Evolutionary conservation across 2,113 vertebrate species (phyloP), one percentile per base, ranked within the genome.

Genomic region (Oceanites oceanicus): DNA sequence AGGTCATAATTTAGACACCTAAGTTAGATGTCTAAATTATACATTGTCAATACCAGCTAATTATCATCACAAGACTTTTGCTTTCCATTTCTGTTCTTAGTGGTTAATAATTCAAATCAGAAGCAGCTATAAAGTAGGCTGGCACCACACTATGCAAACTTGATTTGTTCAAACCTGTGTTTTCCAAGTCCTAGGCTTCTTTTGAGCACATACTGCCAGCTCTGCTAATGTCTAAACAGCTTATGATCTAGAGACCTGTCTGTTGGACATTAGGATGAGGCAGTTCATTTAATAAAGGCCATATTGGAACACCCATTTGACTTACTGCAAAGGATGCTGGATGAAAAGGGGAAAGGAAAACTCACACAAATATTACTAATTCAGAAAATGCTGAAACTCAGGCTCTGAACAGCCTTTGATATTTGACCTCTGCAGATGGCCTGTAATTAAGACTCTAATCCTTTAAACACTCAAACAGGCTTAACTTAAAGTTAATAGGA

Each of bases 361-460:
- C 47, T 62, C 45, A 88, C 50, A 65, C n/a, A 55, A 86, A 67
- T 90, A 92, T 82, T 95, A 79, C 77, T 95, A 83, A 82, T 82
- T 86, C 80, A 90, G 86, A 94, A 94, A 95, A 94, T 73, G 59
- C 89, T 89, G 85, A 91, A 94, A 79, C 62, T 89, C 36, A 11
- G 29, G n/a, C 50, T 92, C 49, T 62, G 47, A 89, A 76, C 26
- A 94, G 91, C 67, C 73, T 89, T 91, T 96, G 94, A 95, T 95
- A 94, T 89, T 85, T 95, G 91, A 94, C 92, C 80, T 91, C 86
- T 86, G 50, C 71, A 92, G 77, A 87, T 68, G 53, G 74, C 63
- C 86, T 95, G 89, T 96, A 94, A 94, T 95, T 95, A 94, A 95
- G 58, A 82, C 25, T 85, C 40, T 94, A 92, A 95, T 96, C 91